A percentile compares a stretch with the other conserved stretches of the same genome.
Evolutionary conservation across 2,113 vertebrate species (phyloP).

Genomic region (Hydrochoerus hydrochaeris): DNA sequence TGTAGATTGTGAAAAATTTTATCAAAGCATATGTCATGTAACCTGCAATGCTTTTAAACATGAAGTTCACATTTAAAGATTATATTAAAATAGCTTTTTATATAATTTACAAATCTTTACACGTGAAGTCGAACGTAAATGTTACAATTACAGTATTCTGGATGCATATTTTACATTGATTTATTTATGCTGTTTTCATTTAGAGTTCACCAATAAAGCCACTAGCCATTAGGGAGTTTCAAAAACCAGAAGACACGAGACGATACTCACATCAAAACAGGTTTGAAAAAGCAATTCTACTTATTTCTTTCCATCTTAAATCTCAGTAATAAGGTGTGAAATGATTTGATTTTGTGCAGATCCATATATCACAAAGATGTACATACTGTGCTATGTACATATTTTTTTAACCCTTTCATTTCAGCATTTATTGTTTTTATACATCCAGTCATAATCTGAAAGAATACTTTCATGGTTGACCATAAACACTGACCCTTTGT

Average conservation of each 20-base stretch:
- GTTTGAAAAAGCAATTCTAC: conserved; percentile 82
- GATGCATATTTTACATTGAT: conserved; percentile 52
- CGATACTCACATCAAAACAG: conserved; percentile 88
- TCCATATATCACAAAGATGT: background rate
- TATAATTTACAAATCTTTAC: background rate
- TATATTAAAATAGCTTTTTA: conserved; percentile 33
- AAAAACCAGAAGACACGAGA: conserved; percentile 89
- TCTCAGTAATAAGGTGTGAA: conserved; percentile 14
- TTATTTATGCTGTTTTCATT: conserved; percentile 63
- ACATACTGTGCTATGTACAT: background rate
- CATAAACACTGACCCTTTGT: background rate
- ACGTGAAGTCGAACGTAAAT: background rate
- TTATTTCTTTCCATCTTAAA: conserved; percentile 58
- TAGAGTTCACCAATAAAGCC: conserved; percentile 91
- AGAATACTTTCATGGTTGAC: background rate
- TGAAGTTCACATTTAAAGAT: conserved; percentile 26
- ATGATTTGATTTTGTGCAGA: conserved; percentile 32
- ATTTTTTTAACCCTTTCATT: background rate
- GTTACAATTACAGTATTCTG: background rate
- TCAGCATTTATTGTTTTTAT: background rate
- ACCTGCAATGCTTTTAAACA: conserved; percentile 16
- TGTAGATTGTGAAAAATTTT: conserved; percentile 32
- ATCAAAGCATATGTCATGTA: background rate
- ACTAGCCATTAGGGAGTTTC: conserved; percentile 83
- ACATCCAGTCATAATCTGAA: background rate